phyloP scores from a whole-genome alignment of 2,113 vertebrate genomes.

The Gymnorhina tibicen region DNA sequence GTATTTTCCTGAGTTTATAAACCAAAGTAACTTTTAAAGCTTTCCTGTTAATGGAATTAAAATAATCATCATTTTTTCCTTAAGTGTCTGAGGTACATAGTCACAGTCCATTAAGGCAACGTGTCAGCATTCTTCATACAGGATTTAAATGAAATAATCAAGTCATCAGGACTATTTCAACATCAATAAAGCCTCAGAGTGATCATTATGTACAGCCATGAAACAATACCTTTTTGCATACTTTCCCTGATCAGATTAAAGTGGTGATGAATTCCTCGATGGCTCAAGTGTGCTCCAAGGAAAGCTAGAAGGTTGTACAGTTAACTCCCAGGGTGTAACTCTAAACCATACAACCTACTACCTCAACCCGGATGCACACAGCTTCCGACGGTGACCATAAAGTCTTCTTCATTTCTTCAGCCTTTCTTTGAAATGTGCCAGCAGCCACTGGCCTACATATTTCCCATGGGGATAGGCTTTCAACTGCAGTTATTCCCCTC shows the following conservation, averaged over 20 bases:
- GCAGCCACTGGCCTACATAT: conserved; percentile 37
- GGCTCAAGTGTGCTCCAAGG: conserved; percentile 98
- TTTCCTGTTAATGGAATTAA: conserved; percentile 24
- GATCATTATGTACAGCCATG: conserved; percentile 52
- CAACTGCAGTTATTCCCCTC: neutral
- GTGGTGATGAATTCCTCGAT: conserved; percentile 80
- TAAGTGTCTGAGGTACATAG: neutral
- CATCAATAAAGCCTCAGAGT: conserved; percentile 36
- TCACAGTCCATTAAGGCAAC: conserved; percentile 40
- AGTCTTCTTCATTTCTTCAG: conserved; percentile 78
- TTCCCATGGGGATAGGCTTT: neutral
- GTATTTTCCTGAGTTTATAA: neutral
- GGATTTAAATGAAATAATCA: conserved; percentile 55
- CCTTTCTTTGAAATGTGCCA: conserved; percentile 68
- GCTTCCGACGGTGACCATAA: conserved; percentile 75
- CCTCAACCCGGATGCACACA: conserved; percentile 99
- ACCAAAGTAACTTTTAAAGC: neutral
- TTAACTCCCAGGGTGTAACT: conserved; percentile 99
- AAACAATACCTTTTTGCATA: conserved; percentile 74
- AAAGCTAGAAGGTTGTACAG: conserved; percentile 99
- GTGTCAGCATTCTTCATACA: conserved; percentile 35
- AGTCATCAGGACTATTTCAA: conserved; percentile 41
- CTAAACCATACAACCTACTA: conserved; percentile 99
- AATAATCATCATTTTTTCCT: neutral
- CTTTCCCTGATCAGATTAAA: conserved; percentile 69